These are phyloP conservation scores for Chydorus sphaericus DNA, from an alignment of 2,888 invertebrate species.

Conservation along the genomic window DNA sequence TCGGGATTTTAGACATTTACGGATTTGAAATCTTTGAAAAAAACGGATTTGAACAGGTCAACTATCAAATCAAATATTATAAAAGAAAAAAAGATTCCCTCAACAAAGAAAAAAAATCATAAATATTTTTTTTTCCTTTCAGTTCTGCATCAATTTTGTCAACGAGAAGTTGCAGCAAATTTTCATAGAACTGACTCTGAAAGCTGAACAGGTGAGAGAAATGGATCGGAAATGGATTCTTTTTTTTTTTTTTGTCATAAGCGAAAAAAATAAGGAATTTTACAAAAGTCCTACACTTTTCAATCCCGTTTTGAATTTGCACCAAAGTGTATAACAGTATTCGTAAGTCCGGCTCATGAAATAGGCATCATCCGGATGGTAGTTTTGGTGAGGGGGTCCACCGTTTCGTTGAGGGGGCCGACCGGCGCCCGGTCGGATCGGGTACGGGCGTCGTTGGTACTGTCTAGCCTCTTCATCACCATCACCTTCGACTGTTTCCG, in stretches of 20 bases:
- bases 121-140: conserved; percentile 22
- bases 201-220: conserved; percentile 45
- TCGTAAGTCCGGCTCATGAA: conserved; percentile 4
- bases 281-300: conserved; percentile 6
- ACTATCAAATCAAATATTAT: neutral
- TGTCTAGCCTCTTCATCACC: conserved; percentile 3
- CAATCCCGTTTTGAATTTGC: conserved; percentile 10
- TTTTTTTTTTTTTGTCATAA: neutral
- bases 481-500: neutral
- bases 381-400: neutral
- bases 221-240: neutral
- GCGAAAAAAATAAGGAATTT: neutral
- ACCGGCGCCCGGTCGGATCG: neutral
- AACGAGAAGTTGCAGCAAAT: conserved; percentile 57
- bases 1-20: conserved; percentile 53
- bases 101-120: neutral
- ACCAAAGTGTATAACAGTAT: conserved; percentile 11
- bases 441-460: conserved; percentile 6
- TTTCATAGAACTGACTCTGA: conserved; percentile 51
- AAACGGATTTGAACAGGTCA: conserved; percentile 47
- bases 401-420: neutral
- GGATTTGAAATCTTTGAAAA: conserved; percentile 53
- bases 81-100: neutral
- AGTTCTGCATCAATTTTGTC: conserved; percentile 52
- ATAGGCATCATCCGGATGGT: neutral